Evolutionary conservation across 2,888 invertebrate species (phyloP), one percentile per base, ranked within the genome.

Genomic region (Plebejus melissa): DNA sequence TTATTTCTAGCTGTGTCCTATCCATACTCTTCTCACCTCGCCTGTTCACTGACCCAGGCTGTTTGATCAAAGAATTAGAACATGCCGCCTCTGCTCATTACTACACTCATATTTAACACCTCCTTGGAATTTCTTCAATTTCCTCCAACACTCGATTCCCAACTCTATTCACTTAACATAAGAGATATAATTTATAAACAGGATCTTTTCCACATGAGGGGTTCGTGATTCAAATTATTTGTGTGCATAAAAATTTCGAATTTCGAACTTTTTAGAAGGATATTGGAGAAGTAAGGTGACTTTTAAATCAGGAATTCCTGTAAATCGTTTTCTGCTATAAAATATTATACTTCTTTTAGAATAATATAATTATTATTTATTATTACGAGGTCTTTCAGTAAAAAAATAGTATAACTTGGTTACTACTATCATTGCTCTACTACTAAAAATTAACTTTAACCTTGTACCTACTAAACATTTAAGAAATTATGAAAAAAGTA

Each of bases 21-120:
- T 75, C 75, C 71, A 75, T 32, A 71, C 46, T 71, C 28, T 28
- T 58, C 57, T 58, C 71, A 38, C 28, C 11, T n/a, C 13, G 70
- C 71, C 78, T 88, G 91, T 90, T 85, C 91, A 84, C 79, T 90
- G 91, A 90, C 89, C 90, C 87, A 88, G 83, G 84, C 81, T 87
- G 85, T 90, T 88, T 88, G 85, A 82, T 81, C 83, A 82, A 83
- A 81, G 84, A 86, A 87, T 90, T 88, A 88, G 87, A 86, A 78
- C 86, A 82, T 83, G 83, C 78, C 83, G 83, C 82, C 83, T 85
- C 81, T 81, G 81, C 83, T 87, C 87, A 87, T 87, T 84, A 86
- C 83, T 82, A 83, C 80, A 82, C 85, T 87, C 87, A 87, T 86
- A 86, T 87, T 82, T 88, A 84, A 85, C 87, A 87, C 87, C 85